A percentile compares a stretch with the other conserved stretches of the same genome.
phyloP scores from a whole-genome alignment of 2,797 vertebrate species.

The Micropoecilia bifurca region DNA sequence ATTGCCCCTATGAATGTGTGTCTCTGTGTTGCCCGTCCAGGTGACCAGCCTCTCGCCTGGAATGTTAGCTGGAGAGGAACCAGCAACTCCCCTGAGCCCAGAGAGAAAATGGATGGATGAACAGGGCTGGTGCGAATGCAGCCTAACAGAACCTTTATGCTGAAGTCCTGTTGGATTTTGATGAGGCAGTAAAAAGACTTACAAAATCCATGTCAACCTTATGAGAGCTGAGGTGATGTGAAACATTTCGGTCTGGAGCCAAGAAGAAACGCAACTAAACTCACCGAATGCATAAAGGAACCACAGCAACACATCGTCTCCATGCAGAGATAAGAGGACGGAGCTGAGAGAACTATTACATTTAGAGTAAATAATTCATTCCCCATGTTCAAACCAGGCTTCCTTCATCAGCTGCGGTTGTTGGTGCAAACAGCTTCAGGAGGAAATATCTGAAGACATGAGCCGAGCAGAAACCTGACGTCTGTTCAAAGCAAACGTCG shows the following conservation, averaged over 20 bases:
- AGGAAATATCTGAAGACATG: conserved; percentile 3
- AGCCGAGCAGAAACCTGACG: not conserved
- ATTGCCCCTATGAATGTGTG: too few species aligned
- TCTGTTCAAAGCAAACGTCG: not conserved
- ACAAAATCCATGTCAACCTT: not conserved
- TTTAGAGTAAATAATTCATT: not conserved
- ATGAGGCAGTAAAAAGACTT: not conserved
- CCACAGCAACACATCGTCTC: not conserved
- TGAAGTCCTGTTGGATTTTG: not conserved
- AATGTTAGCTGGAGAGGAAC: too few species aligned
- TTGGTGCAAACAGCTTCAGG: not conserved
- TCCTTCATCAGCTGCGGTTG: not conserved
- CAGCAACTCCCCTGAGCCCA: too few species aligned
- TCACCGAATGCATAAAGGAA: not conserved
- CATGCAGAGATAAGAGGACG: not conserved
- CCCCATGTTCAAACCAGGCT: not conserved
- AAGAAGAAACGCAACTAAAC: too few species aligned
- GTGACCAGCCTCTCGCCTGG: too few species aligned
- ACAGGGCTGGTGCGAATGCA: too few species aligned
- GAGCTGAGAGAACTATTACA: not conserved
- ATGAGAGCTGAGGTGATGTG: not conserved
- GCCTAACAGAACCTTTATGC: too few species aligned
- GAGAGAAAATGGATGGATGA: too few species aligned
- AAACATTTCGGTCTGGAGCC: not conserved
- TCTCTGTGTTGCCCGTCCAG: too few species aligned